These are phyloP conservation scores for Dendroctonus valens DNA, from an alignment of 1,140 invertebrate genomes.

Conservation along the genomic window DNA sequence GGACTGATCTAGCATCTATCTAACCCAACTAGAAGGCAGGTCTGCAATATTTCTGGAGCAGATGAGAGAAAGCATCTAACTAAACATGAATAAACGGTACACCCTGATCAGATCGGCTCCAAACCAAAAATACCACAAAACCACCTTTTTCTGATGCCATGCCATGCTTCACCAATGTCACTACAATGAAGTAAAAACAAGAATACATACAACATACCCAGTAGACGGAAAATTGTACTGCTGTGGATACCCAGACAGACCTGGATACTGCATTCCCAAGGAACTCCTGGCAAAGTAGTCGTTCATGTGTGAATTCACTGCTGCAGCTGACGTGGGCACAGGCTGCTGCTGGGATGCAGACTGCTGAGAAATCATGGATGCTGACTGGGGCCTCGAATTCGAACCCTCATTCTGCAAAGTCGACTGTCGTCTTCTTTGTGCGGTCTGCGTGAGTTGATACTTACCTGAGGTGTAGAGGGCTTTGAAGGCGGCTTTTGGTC, in stretches of 20 bases:
- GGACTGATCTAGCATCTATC: no score
- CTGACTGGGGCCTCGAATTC: conserved; percentile 38
- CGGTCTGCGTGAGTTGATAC: neutral
- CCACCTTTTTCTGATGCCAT: no score
- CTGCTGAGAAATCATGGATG: conserved; percentile 27
- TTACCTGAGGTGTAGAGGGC: conserved; percentile 39
- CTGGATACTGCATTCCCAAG: conserved; percentile 37
- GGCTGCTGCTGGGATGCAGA: conserved; percentile 2
- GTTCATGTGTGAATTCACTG: conserved; percentile 31
- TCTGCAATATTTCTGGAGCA: no score
- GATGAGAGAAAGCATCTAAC: no score
- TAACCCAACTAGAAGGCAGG: no score
- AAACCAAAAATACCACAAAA: no score
- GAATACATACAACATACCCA: conserved; percentile 37
- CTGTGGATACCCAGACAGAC: conserved; percentile 39
- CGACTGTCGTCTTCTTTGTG: neutral
- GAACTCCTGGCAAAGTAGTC: conserved; percentile 42
- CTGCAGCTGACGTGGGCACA: conserved; percentile 15
- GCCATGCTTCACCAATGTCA: conserved; percentile 4
- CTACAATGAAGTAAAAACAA: conserved; percentile 27
- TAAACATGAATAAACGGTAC: no score
- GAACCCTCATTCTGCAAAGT: conserved; percentile 32
- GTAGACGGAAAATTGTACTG: conserved; percentile 41
- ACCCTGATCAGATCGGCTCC: no score
- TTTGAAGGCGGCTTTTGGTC: conserved; percentile 39